Evolutionary conservation across 2,888 invertebrate species (phyloP).

Genomic region (Phalera bucephala): DNA sequence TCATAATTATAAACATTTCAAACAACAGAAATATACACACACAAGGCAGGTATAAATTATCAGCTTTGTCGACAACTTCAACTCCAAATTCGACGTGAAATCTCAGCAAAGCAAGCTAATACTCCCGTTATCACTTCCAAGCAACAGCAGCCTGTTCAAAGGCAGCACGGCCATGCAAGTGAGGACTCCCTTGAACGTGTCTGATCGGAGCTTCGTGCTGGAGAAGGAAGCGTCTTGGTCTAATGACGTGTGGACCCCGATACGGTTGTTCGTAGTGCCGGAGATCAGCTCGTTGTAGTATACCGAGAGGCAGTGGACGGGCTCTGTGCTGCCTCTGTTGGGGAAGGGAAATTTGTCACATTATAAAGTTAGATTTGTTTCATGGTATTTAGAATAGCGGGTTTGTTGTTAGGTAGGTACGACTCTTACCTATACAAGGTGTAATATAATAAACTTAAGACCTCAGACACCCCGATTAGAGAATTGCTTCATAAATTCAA

Average conservation of each 20-base stretch:
- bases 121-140: slow-evolving; percentile 96
- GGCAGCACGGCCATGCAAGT: slow-evolving; percentile 96
- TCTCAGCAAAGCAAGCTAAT: slow-evolving; percentile 92
- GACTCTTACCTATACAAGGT: too few species aligned
- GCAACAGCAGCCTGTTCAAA: slow-evolving; percentile 92
- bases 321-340: slow-evolving; percentile 93
- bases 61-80: too few species aligned
- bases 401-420: too few species aligned
- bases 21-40: too few species aligned
- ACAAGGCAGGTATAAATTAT: too few species aligned
- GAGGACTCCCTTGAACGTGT: slow-evolving; percentile 95
- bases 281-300: slow-evolving; percentile 93
- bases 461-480: too few species aligned
- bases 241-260: slow-evolving; percentile 91
- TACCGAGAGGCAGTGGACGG: slow-evolving; percentile 93
- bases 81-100: too few species aligned
- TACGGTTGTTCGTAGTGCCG: slow-evolving; percentile 96
- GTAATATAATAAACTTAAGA: too few species aligned
- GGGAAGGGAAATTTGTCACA: slow-evolving; percentile 2
- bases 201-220: slow-evolving; percentile 92
- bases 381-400: too few species aligned
- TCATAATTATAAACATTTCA: too few species aligned
- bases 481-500: too few species aligned
- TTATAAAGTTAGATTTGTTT: too few species aligned
- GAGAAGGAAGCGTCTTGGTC: slow-evolving; percentile 90